Evolutionary conservation across 2,797 vertebrate species (phyloP), one percentile per base, ranked within the genome.

Genomic region (Limnodromus scolopaceus): DNA sequence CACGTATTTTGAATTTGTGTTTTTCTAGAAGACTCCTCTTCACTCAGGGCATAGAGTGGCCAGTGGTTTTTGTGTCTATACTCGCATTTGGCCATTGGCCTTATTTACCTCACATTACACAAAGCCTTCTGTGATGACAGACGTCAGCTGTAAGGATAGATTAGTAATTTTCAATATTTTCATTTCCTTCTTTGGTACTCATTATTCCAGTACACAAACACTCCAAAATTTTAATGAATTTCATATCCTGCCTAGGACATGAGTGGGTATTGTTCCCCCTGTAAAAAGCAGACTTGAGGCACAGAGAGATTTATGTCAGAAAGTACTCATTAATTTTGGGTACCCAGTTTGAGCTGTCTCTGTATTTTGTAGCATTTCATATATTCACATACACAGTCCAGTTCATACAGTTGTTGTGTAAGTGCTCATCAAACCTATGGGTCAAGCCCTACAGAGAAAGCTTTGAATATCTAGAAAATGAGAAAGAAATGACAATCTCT

Each of bases 221-320:
- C 87, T 79, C 43, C 51, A 83, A 89, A 89, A 91, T 74, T 72
- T 74, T 93, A 96, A 96, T 93, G 64, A 91, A 71, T 88, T 94
- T 95, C 84, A 86, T 89, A 92, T 87, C 70, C 85, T 89, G 51
- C 74, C 41, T 70, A 88, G 69, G 53, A 92, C 55, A 82, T 16
- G 30, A 95, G 74, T 53, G 60, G 63, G 13, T 69, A 92, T 77
- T 95, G 70, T 92, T 92, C 14, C 22, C 48, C 83, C 64, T 80
- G 63, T 74, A 74, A 71, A 92, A 93, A 91, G 34, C 4, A 3
- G 48, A 83, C 82, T 80, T 53, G 53, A 89, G 74, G 80, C 48
- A 84, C 41, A 64, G 65, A 78, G 54, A 84, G 32, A 53, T 94
- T 90, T 84, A 74, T 84, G 66, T 90, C 82, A 90, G 84, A 93